Evolutionary conservation across 2,113 vertebrate genomes (phyloP), one percentile per base, ranked within the genome.

Genomic region (Nannobrachium achirus): DNA sequence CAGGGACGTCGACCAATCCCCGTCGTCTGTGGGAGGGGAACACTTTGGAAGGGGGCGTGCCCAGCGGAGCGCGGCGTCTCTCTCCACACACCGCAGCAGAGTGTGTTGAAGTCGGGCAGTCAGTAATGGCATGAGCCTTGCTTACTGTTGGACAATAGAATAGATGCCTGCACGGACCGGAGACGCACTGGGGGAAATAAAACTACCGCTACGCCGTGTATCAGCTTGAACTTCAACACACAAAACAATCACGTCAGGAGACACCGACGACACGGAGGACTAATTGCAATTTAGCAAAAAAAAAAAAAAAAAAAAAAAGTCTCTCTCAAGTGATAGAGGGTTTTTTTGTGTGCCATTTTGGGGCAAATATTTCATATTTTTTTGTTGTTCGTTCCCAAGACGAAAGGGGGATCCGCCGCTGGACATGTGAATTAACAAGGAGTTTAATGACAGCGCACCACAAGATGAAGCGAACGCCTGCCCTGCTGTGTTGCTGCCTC

Each of bases 361-460:
- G 53, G 60, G 77, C 71, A 58, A 49, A 60, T 79, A 59, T 70
- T 19, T 63, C n/a, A n/a, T n/a, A 64, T 57, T 18, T 56, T 70
- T 79, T 63, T 56, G 75, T 49, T 69, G 25, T 33, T 33, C 25
- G 25, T 33, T 33, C 25, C 25, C 79, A 68, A 59, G 69, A 65
- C 74, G 76, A 78, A 72, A 78, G 79, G 67, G 59, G 85, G 84
- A 88, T 86, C 89, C 86, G 80, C 76, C 74, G 74, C 83, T 89
- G 92, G 92, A 93, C 92, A 93, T 93, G 92, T 93, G 90, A 93
- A 91, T 88, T 76, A 81, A 84, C n/a, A 88, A 88, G 89, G 88
- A 85, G 89, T 85, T n/a, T n/a, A n/a, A n/a, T n/a, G n/a, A n/a
- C n/a, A n/a, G n/a, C n/a, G n/a, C n/a, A n/a, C n/a, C n/a, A n/a